A percentile compares a stretch with the other conserved stretches of the same genome.
These are phyloP conservation scores for Xanthorhoe spadicearia DNA, from an alignment of 2,888 invertebrate species.

Conservation along the genomic window DNA sequence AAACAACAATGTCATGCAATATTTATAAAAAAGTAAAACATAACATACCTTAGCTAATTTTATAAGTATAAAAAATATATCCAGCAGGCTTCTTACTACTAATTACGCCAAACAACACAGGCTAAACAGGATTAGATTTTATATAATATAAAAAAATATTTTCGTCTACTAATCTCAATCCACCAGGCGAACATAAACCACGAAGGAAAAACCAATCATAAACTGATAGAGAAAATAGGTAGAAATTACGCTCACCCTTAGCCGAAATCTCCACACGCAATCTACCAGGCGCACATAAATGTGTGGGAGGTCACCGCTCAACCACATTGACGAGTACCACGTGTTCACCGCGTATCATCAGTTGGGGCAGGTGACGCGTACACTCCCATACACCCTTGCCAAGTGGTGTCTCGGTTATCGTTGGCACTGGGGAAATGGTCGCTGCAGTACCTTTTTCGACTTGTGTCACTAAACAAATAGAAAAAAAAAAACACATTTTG, in stretches of 20 bases:
- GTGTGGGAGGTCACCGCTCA: conserved; percentile 52
- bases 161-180: neutral
- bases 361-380: conserved; percentile 87
- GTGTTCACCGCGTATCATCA: conserved; percentile 91
- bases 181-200: neutral
- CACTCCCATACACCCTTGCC: conserved; percentile 88
- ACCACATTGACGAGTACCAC: conserved; percentile 85
- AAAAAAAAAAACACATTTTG: too few species aligned
- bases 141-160: neutral
- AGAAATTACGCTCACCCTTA: conserved; percentile 1
- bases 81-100: neutral
- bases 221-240: neutral
- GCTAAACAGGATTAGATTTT: neutral
- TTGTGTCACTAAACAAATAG: conserved; percentile 60
- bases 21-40: neutral
- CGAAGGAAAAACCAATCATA: neutral
- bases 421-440: conserved; percentile 80
- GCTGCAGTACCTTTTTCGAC: conserved; percentile 71
- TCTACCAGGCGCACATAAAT: conserved; percentile 28
- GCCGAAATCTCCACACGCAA: conserved; percentile 1
- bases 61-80: neutral
- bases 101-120: neutral
- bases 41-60: neutral
- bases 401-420: conserved; percentile 82
- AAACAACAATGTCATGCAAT: neutral